These are phyloP conservation scores for Yoshiicerus persimilis DNA, from an alignment of 1,140 invertebrate genomes.

Conservation along the genomic window DNA sequence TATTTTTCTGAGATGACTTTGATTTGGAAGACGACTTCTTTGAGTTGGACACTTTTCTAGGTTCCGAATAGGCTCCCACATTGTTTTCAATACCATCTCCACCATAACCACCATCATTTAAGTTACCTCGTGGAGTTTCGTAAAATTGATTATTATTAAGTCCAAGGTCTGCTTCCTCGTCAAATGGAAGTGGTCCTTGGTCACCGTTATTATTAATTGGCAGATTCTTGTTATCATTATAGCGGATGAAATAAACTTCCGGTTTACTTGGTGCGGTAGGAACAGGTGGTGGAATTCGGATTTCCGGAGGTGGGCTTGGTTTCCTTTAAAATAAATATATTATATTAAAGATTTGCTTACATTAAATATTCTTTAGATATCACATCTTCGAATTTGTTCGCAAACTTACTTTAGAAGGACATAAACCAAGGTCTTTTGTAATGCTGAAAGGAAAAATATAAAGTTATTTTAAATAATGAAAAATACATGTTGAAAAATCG, in stretches of 20 bases:
- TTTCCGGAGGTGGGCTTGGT: conserved; percentile 75
- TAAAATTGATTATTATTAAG: background rate
- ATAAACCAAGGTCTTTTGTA: conserved; percentile 86
- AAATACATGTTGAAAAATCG: background rate
- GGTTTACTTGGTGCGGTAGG: conserved; percentile 79
- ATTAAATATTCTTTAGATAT: too few species aligned
- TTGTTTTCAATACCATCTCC: background rate
- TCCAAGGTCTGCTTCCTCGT: background rate
- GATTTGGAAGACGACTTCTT: background rate
- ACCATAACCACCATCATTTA: background rate
- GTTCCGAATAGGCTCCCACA: background rate
- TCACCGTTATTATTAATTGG: background rate
- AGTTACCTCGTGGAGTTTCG: background rate
- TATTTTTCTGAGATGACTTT: background rate
- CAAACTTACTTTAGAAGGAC: conserved; percentile 83
- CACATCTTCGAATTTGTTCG: too few species aligned
- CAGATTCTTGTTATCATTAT: conserved; percentile 58
- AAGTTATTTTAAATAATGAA: background rate
- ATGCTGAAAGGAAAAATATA: conserved; percentile 49
- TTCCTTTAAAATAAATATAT: too few species aligned
- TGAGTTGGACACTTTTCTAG: background rate
- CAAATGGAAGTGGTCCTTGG: background rate
- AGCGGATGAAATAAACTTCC: conserved; percentile 83
- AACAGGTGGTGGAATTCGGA: conserved; percentile 69
- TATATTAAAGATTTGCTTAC: too few species aligned